Percentiles rank a stretch among this genome's conserved stretches.
Evolutionary conservation across 35 echinoderm and acorn worm genomes (phyloP).

Genomic region (Eucidaris tribuloides): DNA sequence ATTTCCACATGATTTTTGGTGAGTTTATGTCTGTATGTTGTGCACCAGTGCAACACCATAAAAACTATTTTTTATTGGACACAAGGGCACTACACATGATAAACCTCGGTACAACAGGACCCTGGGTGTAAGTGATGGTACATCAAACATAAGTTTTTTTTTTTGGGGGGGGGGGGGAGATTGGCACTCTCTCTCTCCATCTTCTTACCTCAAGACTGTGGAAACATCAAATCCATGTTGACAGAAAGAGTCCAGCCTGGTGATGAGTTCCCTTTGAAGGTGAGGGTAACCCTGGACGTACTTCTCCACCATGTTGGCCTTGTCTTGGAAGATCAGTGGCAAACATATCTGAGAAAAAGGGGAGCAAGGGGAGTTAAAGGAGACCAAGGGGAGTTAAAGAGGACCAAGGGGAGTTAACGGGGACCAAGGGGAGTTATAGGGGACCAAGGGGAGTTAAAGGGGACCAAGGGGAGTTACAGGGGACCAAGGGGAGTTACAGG

Average conservation of each 20-base stretch:
- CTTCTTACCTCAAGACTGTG: slow-evolving; percentile 54
- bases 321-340: slow-evolving; percentile 78
- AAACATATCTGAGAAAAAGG: slow-evolving; percentile 66
- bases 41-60: background rate
- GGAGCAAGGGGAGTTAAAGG: background rate
- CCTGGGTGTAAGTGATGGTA: too few species aligned
- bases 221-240: slow-evolving; percentile 49
- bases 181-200: background rate
- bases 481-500: background rate
- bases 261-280: slow-evolving; percentile 55
- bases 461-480: background rate
- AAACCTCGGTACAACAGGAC: background rate
- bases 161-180: too few species aligned
- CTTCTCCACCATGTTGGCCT: slow-evolving; percentile 71
- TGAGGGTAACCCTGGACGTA: slow-evolving; percentile 56
- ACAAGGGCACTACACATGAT: background rate
- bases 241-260: slow-evolving; percentile 76
- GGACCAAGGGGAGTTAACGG: background rate
- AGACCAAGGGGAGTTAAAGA: background rate
- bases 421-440: background rate
- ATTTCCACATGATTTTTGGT: too few species aligned
- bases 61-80: background rate
- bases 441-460: background rate
- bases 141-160: too few species aligned
- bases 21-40: background rate